Conservation (phyloP, 2,113 vertebrate species). For the Tupaia tana region DNA sequence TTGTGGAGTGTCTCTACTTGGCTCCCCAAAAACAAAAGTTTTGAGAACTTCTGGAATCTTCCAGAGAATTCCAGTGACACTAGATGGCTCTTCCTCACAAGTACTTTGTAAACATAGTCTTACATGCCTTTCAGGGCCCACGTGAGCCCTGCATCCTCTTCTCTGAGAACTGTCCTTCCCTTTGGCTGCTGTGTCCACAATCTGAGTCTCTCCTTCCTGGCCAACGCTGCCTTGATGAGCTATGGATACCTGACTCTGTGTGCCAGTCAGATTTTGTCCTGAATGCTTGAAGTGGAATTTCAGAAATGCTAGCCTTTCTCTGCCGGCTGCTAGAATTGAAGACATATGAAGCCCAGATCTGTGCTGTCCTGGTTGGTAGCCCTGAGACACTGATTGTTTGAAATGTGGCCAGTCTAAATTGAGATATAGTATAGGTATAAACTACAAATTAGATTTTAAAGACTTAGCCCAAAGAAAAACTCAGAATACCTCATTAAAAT, state of each 20-base stretch:
- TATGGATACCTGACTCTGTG: background rate
- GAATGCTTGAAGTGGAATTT: background rate
- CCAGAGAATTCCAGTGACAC: conserved; percentile 27
- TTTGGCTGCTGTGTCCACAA: background rate
- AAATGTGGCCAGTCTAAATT: background rate
- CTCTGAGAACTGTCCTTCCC: background rate
- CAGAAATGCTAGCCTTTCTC: background rate
- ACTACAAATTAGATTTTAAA: background rate
- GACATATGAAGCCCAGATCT: background rate
- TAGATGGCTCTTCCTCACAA: background rate
- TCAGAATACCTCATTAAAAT: conserved; percentile 14
- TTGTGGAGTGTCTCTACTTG: background rate
- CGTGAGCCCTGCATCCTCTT: background rate
- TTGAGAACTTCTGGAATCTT: conserved; percentile 27
- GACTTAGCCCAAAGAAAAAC: background rate
- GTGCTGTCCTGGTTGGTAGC: background rate
- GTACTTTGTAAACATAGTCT: background rate
- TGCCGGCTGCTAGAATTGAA: background rate
- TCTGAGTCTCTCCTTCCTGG: background rate
- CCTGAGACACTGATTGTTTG: background rate
- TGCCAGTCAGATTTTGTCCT: background rate
- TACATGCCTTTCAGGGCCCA: background rate
- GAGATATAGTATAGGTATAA: background rate
- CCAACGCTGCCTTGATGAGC: background rate
- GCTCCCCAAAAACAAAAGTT: background rate